Evolutionary conservation across 2,113 vertebrate species (phyloP), one percentile per base, ranked within the genome.

Genomic region (Mellivora capensis): DNA sequence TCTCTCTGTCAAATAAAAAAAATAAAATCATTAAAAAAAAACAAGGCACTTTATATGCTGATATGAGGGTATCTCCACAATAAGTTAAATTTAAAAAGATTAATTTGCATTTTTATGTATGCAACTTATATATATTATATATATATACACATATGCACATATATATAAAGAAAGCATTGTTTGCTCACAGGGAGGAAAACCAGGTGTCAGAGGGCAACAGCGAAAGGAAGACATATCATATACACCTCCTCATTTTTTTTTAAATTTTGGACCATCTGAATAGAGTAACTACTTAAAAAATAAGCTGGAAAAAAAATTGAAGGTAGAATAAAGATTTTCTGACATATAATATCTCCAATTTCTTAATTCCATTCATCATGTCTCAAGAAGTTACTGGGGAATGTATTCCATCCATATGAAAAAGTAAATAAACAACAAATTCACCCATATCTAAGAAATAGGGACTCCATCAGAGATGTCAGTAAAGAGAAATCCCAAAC

Each of bases 391-490:
- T 4, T n/a, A 74, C 7, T 61, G 12, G 20, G 44, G 20, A 21
- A 52, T 31, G 18, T 34, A 15, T 42, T 83, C 3, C 39, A 84
- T 34, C 27, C 27, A 76, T 49, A 95, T 54, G 27, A 91, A 4
- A 31, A 23, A 47, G 18, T 59, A 61, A 91, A 79, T 59, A 89
- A 97, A 83, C 8, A 96, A 15, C n/a, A 97, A 71, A 96, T 77
- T 72, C 77, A 77, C 2, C 21, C 25, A 4, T 10, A 29, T 87
- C 17, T 96, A 67, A 94, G 57, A 52, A 91, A 74, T 23, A 89
- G 3, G 4, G 17, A 81, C 3, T 90, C n/a, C 23, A 57, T 49
- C 39, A 74, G 62, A 90, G 77, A 47, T 69, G 18, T 47, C 39
- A 76, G 69, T 25, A 62, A 74, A 92, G 64, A 71, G 64, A 86